Evolutionary conservation across 1,140 invertebrate species (phyloP).

Genomic region (Drosophila carrolli): DNA sequence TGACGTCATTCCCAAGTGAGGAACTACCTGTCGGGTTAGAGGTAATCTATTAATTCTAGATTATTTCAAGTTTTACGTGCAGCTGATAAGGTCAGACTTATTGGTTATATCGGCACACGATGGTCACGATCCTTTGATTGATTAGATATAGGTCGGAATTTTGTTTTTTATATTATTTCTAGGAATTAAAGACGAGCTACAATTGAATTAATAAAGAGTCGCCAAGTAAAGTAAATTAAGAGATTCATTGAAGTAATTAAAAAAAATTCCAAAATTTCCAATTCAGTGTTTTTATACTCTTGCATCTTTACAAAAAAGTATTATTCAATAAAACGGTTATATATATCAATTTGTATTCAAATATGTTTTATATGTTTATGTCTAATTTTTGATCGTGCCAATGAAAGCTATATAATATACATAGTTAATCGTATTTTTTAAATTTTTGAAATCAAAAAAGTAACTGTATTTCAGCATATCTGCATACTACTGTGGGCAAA

Average conservation of each 20-base stretch:
- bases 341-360: no score
- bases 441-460: no score
- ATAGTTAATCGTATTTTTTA: no score
- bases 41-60: constrained; percentile 12
- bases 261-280: no score
- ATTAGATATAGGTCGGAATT: constrained; percentile 33
- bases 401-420: no score
- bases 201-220: not conserved
- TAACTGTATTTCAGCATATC: no score
- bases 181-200: not conserved
- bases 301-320: no score
- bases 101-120: not conserved
- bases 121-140: constrained; percentile 7
- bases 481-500: no score
- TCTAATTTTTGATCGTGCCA: no score
- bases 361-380: no score
- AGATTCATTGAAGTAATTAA: not conserved
- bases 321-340: no score
- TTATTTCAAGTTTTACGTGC: constrained; percentile 56
- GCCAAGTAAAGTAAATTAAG: not conserved
- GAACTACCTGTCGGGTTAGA: not conserved
- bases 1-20: constrained; percentile 3
- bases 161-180: not conserved
- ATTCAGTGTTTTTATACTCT: no score
- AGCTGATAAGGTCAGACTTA: constrained; percentile 19